Evolutionary conservation across 2,888 invertebrate species (phyloP), one percentile per base, ranked within the genome.

Genomic region (Luperina nickerlii): DNA sequence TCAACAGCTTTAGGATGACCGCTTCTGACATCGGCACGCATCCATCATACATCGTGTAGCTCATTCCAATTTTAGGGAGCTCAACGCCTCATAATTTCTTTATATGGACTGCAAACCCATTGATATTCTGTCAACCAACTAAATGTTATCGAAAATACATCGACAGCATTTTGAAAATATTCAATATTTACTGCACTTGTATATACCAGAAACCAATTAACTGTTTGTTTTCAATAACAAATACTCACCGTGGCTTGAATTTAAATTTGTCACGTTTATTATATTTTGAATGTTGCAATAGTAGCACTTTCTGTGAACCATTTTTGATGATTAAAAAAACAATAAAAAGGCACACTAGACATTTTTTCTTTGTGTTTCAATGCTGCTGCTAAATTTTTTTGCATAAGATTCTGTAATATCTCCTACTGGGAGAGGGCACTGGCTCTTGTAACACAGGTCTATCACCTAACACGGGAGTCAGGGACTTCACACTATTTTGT

Each of bases 151-250:
- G 67, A 63, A 80, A 68, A 81, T 63, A 74, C n/a, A 38, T 66
- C 66, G 20, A 76, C 11, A 70, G 65, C 15, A 66, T 78, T 82
- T 57, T 51, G 32, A 67, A 82, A 38, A 62, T 78, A n/a, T 70
- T 70, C 27, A 63, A 51, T 72, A 60, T 72, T 68, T 51, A 69
- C 38, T 68, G 32, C 83, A 62, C 72, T 70, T 74, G 48, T 71
- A 63, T 42, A 83, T 32, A 57, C 38, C 45, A 48, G 13, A 62
- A 83, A 71, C 66, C 66, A 82, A 83, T 83, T 66, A 74, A 82
- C 60, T 38, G 76, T 67, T 80, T 79, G 74, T 84, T 84, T 83
- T 72, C 42, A 68, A 83, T 74, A 83, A 38, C 66, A 65, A 83
- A 83, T 68, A 74, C 57, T 51, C 11, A 48, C 11, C 18, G 65